A percentile compares a stretch with the other conserved stretches of the same genome.
These are phyloP conservation scores for Troides aeacus DNA, from an alignment of 2,888 invertebrate species.

Conservation along the genomic window DNA sequence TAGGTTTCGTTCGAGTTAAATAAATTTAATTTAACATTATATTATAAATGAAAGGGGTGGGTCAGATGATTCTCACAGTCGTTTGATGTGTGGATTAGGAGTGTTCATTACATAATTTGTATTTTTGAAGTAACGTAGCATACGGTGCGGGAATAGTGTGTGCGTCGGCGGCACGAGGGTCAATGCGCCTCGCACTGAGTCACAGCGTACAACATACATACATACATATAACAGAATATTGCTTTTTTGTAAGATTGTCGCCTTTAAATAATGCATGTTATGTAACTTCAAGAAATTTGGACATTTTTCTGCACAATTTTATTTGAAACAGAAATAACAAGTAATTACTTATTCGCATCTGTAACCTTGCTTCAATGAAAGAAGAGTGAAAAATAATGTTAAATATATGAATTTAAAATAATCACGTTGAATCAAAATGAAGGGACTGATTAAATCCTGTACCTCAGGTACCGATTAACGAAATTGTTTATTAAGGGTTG, in stretches of 20 bases:
- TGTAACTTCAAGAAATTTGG: slow-evolving; percentile 75
- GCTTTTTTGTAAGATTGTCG: slow-evolving; percentile 77
- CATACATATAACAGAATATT: slow-evolving; percentile 57
- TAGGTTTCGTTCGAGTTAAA: not conserved
- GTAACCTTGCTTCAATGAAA: not conserved
- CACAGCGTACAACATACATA: slow-evolving; percentile 32
- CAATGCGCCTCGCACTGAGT: slow-evolving; percentile 23
- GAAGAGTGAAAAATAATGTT: not conserved
- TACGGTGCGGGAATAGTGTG: slow-evolving; percentile 12
- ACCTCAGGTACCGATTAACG: slow-evolving; percentile 29
- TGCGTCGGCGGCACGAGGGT: slow-evolving; percentile 22
- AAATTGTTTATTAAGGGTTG: slow-evolving; percentile 36
- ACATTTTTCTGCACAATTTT: slow-evolving; percentile 42
- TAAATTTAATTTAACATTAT: not conserved
- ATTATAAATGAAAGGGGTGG: too few relatives aligned
- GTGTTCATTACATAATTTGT: slow-evolving; percentile 22
- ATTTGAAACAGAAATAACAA: not conserved
- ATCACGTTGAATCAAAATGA: slow-evolving; percentile 19
- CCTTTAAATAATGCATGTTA: slow-evolving; percentile 78
- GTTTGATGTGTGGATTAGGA: not conserved
- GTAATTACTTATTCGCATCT: not conserved
- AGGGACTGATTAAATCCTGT: slow-evolving; percentile 29
- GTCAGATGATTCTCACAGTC: not conserved
- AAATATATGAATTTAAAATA: slow-evolving; percentile 3
- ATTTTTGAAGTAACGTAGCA: slow-evolving; percentile 21